Conservation (phyloP, 2,888 invertebrate species). For the Lasius fuliginosus region DNA sequence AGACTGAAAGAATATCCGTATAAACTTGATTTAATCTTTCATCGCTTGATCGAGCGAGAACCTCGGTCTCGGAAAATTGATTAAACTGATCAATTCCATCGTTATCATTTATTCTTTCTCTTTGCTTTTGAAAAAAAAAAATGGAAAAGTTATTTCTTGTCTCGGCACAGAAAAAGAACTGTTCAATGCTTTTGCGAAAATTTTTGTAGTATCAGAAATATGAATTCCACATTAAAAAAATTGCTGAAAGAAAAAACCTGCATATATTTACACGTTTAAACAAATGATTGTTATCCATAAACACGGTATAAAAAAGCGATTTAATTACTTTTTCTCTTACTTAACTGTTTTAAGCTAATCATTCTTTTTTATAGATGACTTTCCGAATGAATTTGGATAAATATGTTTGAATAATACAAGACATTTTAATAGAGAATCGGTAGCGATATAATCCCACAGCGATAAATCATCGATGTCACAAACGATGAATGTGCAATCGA, state of each 20-base stretch:
- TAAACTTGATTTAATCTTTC: conserved; percentile 30
- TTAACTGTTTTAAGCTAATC: not conserved
- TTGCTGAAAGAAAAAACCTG: not conserved
- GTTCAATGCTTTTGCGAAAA: not conserved
- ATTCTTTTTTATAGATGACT: not conserved
- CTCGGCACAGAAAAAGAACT: not conserved
- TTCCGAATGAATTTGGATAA: not conserved
- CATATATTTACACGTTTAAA: not conserved
- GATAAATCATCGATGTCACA: conserved; percentile 43
- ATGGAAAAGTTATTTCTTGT: conserved; percentile 18
- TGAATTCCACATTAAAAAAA: conserved; percentile 7
- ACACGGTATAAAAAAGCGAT: not conserved
- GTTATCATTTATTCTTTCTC: conserved; percentile 1
- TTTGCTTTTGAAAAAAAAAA: conserved; percentile 5
- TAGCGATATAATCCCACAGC: conserved; percentile 25
- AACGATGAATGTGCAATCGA: conserved; percentile 29
- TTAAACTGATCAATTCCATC: conserved; percentile 1
- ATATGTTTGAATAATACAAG: not conserved
- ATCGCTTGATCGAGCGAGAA: not conserved
- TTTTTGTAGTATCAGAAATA: not conserved
- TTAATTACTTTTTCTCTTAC: not conserved
- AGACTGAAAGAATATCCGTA: not conserved
- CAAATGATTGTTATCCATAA: not conserved
- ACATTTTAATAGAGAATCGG: conserved; percentile 8
- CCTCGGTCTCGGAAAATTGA: not conserved